These are phyloP conservation scores for Myotis myotis DNA, from an alignment of 2,797 vertebrate genomes.

Conservation along the genomic window DNA sequence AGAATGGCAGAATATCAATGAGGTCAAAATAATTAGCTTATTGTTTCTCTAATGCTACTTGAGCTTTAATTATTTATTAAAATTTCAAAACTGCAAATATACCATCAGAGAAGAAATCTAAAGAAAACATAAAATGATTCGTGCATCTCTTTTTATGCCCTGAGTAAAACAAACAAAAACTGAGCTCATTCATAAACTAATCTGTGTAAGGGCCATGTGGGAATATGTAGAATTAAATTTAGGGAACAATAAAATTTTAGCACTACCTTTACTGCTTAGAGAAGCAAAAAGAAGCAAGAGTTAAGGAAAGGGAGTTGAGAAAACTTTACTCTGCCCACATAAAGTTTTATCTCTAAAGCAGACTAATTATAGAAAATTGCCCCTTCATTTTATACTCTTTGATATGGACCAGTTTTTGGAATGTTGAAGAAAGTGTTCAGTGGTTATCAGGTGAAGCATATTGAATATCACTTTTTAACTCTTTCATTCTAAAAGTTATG, in stretches of 20 bases:
- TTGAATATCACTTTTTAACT: neutral
- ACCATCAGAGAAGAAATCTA: neutral
- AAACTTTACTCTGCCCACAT: neutral
- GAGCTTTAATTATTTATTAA: constrained; percentile 21
- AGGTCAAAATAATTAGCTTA: neutral
- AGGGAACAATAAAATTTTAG: neutral
- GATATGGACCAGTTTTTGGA: neutral
- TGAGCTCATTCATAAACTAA: constrained; percentile 9
- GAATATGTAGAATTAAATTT: neutral
- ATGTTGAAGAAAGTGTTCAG: neutral
- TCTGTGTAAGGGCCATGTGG: neutral
- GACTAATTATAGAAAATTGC: neutral
- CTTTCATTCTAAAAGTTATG: neutral
- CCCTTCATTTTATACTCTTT: neutral
- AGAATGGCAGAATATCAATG: neutral
- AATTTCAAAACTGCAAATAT: neutral
- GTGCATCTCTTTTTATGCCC: neutral
- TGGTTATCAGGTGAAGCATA: neutral
- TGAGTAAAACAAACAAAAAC: neutral
- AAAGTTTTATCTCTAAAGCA: neutral
- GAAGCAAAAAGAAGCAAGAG: neutral
- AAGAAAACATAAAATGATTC: neutral
- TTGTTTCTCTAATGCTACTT: neutral
- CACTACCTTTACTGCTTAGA: neutral
- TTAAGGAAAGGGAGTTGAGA: neutral